These are phyloP conservation scores for Helicolenus hilgendorfi DNA, from an alignment of 2,797 vertebrate genomes.

Conservation along the genomic window DNA sequence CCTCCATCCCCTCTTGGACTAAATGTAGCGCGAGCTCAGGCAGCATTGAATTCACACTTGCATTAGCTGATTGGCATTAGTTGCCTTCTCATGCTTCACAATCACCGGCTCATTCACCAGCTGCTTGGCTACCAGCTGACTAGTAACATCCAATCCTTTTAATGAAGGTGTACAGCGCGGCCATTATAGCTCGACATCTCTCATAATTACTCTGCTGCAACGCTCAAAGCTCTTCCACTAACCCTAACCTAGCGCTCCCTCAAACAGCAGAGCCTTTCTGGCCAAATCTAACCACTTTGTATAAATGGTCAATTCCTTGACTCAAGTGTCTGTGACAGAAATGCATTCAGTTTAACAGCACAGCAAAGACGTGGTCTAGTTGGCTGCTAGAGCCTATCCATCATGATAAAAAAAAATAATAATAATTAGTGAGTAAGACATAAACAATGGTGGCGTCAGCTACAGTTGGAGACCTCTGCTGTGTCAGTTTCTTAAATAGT, in stretches of 20 bases:
- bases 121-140: constrained; percentile 1
- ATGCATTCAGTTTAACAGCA: background rate
- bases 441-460: background rate
- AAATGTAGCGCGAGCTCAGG: background rate
- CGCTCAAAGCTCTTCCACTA: background rate
- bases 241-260: background rate
- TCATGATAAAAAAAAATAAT: background rate
- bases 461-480: background rate
- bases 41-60: background rate
- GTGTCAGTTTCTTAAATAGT: background rate
- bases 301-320: background rate
- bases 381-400: background rate
- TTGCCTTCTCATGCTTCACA: background rate
- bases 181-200: background rate
- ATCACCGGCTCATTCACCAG: background rate
- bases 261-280: background rate
- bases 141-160: background rate
- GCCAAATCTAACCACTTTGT: background rate
- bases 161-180: background rate
- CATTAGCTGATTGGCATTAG: background rate
- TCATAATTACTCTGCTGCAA: background rate
- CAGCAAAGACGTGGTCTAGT: background rate
- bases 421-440: background rate
- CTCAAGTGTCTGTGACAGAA: background rate
- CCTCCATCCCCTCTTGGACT: background rate